Conservation (phyloP, 1,140 invertebrate species). For the Cryptotermes secundus region DNA sequence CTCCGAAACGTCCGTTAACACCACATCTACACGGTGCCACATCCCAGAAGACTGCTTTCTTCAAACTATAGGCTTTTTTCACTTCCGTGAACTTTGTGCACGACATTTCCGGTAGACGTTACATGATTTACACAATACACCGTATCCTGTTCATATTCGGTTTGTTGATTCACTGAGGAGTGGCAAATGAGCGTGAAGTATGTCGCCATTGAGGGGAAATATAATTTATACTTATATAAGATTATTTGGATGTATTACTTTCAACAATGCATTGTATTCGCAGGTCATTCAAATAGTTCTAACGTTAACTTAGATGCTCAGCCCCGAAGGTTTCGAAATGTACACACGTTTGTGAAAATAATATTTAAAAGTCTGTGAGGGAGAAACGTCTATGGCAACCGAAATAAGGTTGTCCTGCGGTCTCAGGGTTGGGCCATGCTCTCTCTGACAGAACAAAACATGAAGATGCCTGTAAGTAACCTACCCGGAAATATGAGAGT, state of each 20-base stretch:
- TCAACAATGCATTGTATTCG: neutral
- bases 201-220: neutral
- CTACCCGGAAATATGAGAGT: too few species aligned
- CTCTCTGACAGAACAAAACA: too few species aligned
- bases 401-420: too few species aligned
- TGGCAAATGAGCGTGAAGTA: neutral
- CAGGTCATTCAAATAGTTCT: neutral
- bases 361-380: too few species aligned
- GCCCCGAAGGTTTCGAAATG: too few species aligned
- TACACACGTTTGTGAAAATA: too few species aligned
- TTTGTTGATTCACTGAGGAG: neutral
- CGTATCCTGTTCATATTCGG: neutral
- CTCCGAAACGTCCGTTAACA: too few species aligned
- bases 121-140: neutral
- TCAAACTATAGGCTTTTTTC: neutral
- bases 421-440: too few species aligned
- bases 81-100: neutral
- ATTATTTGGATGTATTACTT: neutral
- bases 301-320: neutral
- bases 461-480: too few species aligned
- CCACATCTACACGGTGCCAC: too few species aligned
- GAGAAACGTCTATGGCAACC: too few species aligned
- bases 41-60: too few species aligned
- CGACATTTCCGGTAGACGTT: neutral
- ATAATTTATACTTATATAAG: neutral